Evolutionary conservation across 1,140 invertebrate species (phyloP).

Genomic region (Meloidogyne exigua): DNA sequence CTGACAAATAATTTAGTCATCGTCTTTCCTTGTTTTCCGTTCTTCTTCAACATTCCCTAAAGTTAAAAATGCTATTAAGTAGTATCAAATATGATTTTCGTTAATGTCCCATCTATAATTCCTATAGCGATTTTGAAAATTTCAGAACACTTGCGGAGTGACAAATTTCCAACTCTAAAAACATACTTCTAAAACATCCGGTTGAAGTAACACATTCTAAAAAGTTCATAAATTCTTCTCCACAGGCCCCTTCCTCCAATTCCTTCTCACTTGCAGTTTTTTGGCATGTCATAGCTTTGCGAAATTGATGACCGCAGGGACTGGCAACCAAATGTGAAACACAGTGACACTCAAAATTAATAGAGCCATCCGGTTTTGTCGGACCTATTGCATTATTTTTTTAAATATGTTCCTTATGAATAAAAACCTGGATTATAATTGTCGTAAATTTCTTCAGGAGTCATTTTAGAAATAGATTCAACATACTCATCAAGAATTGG

Average conservation of each 20-base stretch:
- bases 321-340: slow-evolving; percentile 58
- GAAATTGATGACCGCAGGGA: slow-evolving; percentile 56
- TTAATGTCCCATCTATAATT: no score
- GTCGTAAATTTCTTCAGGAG: slow-evolving; percentile 45
- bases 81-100: no score
- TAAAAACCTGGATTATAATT: slow-evolving; percentile 55
- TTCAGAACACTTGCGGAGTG: no score
- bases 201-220: slow-evolving; percentile 58
- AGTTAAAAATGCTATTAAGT: not conserved
- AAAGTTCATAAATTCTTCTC: slow-evolving; percentile 56
- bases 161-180: no score
- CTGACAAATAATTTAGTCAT: no score
- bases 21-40: not conserved
- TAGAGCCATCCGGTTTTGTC: slow-evolving; percentile 53
- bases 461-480: slow-evolving; percentile 34
- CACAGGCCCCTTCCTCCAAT: slow-evolving; percentile 54
- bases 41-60: not conserved
- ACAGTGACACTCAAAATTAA: slow-evolving; percentile 62
- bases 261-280: slow-evolving; percentile 42
- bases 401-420: not conserved
- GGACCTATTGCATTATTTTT: slow-evolving; percentile 43
- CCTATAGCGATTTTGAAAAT: no score
- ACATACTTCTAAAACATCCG: slow-evolving; percentile 49
- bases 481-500: slow-evolving; percentile 51
- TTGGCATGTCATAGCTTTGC: slow-evolving; percentile 59